phyloP scores from a whole-genome alignment of 2,797 vertebrate species.

The Enteromius radiatus region DNA sequence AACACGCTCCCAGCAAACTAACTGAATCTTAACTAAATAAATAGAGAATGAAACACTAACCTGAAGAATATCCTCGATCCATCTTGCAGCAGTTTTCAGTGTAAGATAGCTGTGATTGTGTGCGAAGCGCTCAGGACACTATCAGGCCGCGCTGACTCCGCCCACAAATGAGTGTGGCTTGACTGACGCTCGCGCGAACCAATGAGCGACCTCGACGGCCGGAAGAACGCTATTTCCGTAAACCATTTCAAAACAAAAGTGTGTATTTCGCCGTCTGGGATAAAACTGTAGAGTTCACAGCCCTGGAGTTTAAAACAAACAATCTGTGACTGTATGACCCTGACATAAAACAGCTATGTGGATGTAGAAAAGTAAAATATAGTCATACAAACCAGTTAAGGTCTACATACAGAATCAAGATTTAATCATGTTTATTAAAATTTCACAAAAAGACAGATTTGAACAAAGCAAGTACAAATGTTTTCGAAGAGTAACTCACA shows the following conservation, averaged over 20 bases:
- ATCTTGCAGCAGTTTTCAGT: not conserved
- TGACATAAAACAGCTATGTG: not conserved
- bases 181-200: not conserved
- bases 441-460: not conserved
- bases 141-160: not conserved
- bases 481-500: not conserved
- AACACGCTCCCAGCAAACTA: not conserved
- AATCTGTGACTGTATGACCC: no score
- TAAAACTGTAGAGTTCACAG: not conserved
- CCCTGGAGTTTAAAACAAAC: not conserved
- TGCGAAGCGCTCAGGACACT: not conserved
- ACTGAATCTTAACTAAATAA: fast-evolving
- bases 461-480: not conserved
- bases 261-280: not conserved
- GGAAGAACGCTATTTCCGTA: not conserved
- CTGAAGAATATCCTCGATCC: conserved; percentile 48
- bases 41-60: not conserved
- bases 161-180: not conserved
- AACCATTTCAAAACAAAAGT: not conserved
- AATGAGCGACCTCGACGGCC: not conserved
- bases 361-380: not conserved
- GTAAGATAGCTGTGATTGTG: not conserved
- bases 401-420: not conserved
- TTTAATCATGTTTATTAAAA: conserved; percentile 3
- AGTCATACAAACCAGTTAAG: not conserved